These are phyloP conservation scores for Propithecus coquereli DNA, from an alignment of 2,113 vertebrate species.

Conservation along the genomic window DNA sequence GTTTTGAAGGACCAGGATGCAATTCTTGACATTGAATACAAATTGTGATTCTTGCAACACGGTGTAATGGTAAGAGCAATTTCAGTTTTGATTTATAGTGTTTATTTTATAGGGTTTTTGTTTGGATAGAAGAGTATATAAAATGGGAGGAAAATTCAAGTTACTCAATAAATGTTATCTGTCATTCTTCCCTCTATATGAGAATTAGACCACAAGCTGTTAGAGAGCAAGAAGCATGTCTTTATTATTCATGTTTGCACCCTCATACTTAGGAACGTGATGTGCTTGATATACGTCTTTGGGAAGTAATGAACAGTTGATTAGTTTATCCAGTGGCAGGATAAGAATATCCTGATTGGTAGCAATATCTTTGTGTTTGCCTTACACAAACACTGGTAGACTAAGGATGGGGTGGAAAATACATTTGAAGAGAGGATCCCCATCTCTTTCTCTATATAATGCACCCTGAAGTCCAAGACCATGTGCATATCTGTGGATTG, in stretches of 20 bases:
- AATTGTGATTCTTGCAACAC: not conserved
- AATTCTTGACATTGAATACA: not conserved
- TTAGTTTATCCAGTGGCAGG: not conserved
- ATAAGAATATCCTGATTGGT: not conserved
- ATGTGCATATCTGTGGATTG: not conserved
- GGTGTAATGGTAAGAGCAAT: not conserved
- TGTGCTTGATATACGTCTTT: not conserved
- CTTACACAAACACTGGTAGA: not conserved
- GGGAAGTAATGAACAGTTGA: not conserved
- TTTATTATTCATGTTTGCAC: not conserved
- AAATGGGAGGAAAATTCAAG: not conserved
- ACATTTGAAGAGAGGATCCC: not conserved
- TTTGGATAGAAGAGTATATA: not conserved
- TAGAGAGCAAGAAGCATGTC: not conserved
- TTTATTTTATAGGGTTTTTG: not conserved
- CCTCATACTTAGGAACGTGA: not conserved
- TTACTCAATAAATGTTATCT: not conserved
- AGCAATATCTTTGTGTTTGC: not conserved
- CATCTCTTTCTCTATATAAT: not conserved
- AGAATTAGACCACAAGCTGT: not conserved
- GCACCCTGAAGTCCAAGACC: not conserved
- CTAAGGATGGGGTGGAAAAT: not conserved
- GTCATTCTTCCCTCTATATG: not conserved
- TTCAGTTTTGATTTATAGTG: not conserved
- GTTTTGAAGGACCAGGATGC: not conserved